Base-by-base conservation (phyloP, 2,888 invertebrate species). In the Cheilosia vulpina region DNA sequence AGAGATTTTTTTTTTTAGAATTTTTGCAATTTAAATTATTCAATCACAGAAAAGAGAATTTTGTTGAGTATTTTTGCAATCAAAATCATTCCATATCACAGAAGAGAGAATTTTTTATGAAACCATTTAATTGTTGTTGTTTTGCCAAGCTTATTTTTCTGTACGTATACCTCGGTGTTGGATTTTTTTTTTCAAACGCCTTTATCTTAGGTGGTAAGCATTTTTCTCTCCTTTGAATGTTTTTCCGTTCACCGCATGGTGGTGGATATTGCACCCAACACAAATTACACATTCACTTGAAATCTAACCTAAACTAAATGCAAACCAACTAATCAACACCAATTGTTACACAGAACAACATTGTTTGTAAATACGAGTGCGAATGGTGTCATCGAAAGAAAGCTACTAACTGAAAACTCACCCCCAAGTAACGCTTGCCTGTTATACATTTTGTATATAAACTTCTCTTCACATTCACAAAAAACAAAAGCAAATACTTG, bases 111-210 rank as follows among this genome's bases (percentile, higher is more conserved):
- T 53, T 21, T 13, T 58, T 41, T n/a, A 50, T 47, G 11, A 43
- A 34, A 45, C 17, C 21, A 7, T 57, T 41, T 24, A 60, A 68
- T 69, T 77, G 77, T 77, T 77, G 77, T 77, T 77, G 77, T 69
- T 77, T 77, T 77, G 11, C 60, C 15, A 53, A 62, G 62, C 66
- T 60, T 43, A 17, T 52, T 21, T 55, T 57, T 57, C 24, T 60
- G 34, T 58, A 43, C 21, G 34, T 21, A n/a, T 47, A 27, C 47
- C 58, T 58, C 41, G 75, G 75, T 66, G 75, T 50, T 52, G 57
- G 65, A 50, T 17, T 52, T 6, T 24, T 21, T 50, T 50, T 24
- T 50, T 19, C 13, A 5, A 17, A 13, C 57, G 45, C n/a, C 34
- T 47, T 24, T 19, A 60, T 52, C 57, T 50, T 43, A 41, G 60